phyloP scores from a whole-genome alignment of 2,888 invertebrate genomes.

The Macrophya alboannulata region DNA sequence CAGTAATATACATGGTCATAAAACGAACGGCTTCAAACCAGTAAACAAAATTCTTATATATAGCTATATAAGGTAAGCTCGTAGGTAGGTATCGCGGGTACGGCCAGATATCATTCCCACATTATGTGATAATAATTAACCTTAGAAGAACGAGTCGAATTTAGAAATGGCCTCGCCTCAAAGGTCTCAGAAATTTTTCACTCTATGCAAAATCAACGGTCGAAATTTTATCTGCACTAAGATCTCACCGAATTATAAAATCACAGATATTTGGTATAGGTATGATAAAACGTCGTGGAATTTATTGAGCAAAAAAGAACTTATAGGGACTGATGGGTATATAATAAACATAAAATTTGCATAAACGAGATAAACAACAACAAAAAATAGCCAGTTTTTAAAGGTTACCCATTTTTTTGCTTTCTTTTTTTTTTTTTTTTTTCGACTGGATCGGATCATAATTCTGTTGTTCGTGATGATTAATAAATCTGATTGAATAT shows the following conservation, averaged over 20 bases:
- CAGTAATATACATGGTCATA: neutral
- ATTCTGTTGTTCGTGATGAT: neutral
- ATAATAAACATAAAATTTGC: neutral
- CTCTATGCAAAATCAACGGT: neutral
- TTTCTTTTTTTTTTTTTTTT: neutral
- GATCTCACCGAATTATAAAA: neutral
- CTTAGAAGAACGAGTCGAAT: constrained; percentile 11
- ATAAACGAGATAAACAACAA: constrained; percentile 16
- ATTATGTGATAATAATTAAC: neutral
- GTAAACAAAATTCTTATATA: constrained; percentile 15
- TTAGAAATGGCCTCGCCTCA: constrained; percentile 7
- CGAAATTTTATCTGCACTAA: neutral
- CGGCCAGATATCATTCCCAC: neutral
- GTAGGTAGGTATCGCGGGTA: neutral
- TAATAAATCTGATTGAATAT: neutral
- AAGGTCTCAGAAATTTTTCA: neutral
- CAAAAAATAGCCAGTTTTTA: neutral
- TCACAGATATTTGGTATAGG: neutral
- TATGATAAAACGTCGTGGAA: neutral
- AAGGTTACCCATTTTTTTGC: neutral
- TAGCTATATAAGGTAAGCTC: neutral
- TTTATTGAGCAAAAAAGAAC: neutral
- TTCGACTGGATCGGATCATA: neutral
- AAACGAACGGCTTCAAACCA: constrained; percentile 21
- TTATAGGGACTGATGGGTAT: neutral